A percentile compares a stretch with the other conserved stretches of the same genome.
phyloP scores from a whole-genome alignment of 2,888 invertebrate genomes.

The Drosophila prolongata region DNA sequence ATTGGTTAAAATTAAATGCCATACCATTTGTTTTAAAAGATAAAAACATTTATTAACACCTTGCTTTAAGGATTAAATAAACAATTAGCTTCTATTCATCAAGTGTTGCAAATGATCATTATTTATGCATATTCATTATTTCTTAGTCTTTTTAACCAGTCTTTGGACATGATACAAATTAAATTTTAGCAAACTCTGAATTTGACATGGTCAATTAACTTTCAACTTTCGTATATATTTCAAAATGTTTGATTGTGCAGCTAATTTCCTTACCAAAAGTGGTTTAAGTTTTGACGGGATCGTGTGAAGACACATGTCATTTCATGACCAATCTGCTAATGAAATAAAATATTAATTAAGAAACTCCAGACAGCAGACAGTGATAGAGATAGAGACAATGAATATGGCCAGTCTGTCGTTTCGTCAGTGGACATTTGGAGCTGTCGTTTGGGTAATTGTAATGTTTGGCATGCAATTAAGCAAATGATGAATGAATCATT shows the following conservation, averaged over 20 bases:
- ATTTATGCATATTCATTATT: neutral
- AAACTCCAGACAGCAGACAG: constrained; percentile 24
- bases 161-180: neutral
- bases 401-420: neutral
- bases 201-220: constrained; percentile 24
- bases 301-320: constrained; percentile 24
- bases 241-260: constrained; percentile 4
- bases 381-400: neutral
- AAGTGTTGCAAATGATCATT: too few relatives aligned
- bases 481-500: constrained; percentile 72
- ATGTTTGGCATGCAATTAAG: constrained; percentile 63
- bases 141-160: neutral
- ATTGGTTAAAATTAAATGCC: too few relatives aligned
- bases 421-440: constrained; percentile 34
- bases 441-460: constrained; percentile 40
- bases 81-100: too few relatives aligned
- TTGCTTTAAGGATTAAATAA: too few relatives aligned
- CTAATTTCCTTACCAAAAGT: constrained; percentile 25
- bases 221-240: constrained; percentile 1
- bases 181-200: neutral
- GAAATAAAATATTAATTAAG: constrained; percentile 71
- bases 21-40: too few relatives aligned
- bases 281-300: constrained; percentile 24
- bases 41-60: too few relatives aligned
- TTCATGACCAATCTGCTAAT: constrained; percentile 53